Evolutionary conservation across 2,797 vertebrate species (phyloP), one percentile per base, ranked within the genome.

Genomic region (Anguilla anguilla): DNA sequence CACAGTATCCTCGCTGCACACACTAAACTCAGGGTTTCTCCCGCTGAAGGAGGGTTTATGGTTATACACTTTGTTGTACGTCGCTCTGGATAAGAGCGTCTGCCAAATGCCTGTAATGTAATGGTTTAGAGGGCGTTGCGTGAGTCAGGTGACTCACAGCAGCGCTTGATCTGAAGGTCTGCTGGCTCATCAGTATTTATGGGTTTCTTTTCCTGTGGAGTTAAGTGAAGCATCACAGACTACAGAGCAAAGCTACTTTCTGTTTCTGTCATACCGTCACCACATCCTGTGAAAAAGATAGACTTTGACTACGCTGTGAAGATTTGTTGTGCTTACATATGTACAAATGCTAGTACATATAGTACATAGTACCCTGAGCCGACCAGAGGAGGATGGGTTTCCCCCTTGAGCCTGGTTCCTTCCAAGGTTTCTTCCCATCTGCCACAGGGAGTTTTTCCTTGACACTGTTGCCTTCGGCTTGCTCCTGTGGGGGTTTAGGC

Each of bases 241-340:
- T 19, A 31, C 74, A 43, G 39, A 81, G 39, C 72, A 74, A 74
- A 74, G 74, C 49, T 39, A 64, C 53, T 84, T 87, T 86, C 86
- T 84, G 64, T 31, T 84, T 51, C 25, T 55, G 10, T 25, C 19
- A n/a, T 28, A 84, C 64, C 57, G 43, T 25, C 28, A n/a, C 86
- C 86, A 72, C 81, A 87, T 87, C 86, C 86, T 87, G 82, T 87
- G 31, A 6, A n/a, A 61, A n/a, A 43, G 15, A 35, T 55, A 39
- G 67, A 53, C 15, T 43, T 43, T 43, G 39, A 43, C 39, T 43
- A 43, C 39, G 39, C 39, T 43, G 39, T 43, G 39, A 43, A 43
- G 39, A 43, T 43, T 43, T 43, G 39, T 43, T 43, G 39, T 43
- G 39, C 39, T 43, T 43, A 43, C 39, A 39, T 39, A 39, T 39